Percentiles rank a stretch among this genome's conserved stretches.
These are phyloP conservation scores for Cotesia vestalis DNA, from an alignment of 1,140 invertebrate genomes.

Conservation along the genomic window DNA sequence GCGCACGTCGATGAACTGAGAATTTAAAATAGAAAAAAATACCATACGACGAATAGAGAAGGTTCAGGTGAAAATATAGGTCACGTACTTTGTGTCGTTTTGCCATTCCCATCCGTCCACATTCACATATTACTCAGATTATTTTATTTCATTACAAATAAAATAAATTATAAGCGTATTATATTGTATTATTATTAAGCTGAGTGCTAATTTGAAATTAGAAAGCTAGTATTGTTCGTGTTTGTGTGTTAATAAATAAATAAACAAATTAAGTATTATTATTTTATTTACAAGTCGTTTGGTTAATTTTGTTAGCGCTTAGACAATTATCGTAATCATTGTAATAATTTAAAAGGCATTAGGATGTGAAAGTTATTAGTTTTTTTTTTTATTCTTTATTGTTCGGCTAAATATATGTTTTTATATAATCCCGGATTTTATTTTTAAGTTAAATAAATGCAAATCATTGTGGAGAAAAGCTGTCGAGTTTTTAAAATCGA, in stretches of 20 bases:
- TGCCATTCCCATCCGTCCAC: background rate
- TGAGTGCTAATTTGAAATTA: slow-evolving; percentile 13
- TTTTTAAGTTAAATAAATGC: too few species aligned
- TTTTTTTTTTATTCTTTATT: too few species aligned
- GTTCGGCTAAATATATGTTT: too few species aligned
- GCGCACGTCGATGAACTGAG: slow-evolving; percentile 6
- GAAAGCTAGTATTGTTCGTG: slow-evolving; percentile 10
- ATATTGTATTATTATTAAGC: too few species aligned
- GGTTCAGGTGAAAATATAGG: slow-evolving; percentile 18
- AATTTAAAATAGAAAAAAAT: background rate
- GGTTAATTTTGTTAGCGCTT: background rate
- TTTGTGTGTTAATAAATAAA: background rate
- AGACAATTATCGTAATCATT: too few species aligned
- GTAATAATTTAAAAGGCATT: too few species aligned
- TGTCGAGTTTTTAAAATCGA: too few species aligned
- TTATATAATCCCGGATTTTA: too few species aligned
- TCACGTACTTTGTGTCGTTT: background rate
- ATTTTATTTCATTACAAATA: too few species aligned
- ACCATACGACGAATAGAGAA: too few species aligned
- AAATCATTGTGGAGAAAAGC: too few species aligned
- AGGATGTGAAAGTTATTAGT: too few species aligned
- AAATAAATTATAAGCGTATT: slow-evolving; percentile 9
- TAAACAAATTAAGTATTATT: background rate
- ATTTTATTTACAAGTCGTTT: background rate
- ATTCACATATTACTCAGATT: slow-evolving; percentile 4